Evolutionary conservation across 2,797 vertebrate species (phyloP).

Genomic region (Esox masquinongy): DNA sequence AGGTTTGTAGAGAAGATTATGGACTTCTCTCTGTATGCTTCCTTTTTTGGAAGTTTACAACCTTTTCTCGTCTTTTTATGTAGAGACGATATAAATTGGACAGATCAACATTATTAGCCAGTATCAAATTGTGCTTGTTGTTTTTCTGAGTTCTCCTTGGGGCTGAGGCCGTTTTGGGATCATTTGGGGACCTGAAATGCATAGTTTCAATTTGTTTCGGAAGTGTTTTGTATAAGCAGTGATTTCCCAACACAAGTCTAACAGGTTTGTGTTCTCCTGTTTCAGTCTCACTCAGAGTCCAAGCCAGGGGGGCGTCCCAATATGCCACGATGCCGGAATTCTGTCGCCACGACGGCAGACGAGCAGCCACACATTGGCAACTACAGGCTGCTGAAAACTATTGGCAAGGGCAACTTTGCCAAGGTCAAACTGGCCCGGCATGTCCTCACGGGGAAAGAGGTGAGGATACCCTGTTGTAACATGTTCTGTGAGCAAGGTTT

Average conservation of each 20-base stretch:
- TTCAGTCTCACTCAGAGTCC: conserved; percentile 65
- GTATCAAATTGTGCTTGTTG: not conserved
- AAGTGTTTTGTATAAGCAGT: not conserved
- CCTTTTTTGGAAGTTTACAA: not conserved
- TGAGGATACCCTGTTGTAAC: conserved; percentile 56
- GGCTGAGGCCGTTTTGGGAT: not conserved
- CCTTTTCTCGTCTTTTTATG: not conserved
- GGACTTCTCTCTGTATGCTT: too few relatives aligned
- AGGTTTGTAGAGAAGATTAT: too few relatives aligned
- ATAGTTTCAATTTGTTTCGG: not conserved
- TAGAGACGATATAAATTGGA: not conserved
- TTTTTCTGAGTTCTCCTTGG: not conserved
- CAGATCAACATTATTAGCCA: not conserved
- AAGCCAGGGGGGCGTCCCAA: conserved; percentile 77
- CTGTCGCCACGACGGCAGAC: conserved; percentile 88
- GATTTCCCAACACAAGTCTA: not conserved
- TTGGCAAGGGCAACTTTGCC: conserved; percentile 96
- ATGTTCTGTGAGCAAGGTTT: too few relatives aligned
- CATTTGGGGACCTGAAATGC: not conserved
- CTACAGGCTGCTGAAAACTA: conserved; percentile 93
- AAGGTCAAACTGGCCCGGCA: conserved; percentile 95
- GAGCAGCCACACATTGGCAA: conserved; percentile 95
- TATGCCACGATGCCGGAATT: conserved; percentile 86
- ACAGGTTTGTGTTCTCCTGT: not conserved
- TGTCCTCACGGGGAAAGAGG: conserved; percentile 93